A percentile compares a stretch with the other conserved stretches of the same genome.
phyloP scores from a whole-genome alignment of 2,888 invertebrate genomes.

The Eubasilissa splendida region DNA sequence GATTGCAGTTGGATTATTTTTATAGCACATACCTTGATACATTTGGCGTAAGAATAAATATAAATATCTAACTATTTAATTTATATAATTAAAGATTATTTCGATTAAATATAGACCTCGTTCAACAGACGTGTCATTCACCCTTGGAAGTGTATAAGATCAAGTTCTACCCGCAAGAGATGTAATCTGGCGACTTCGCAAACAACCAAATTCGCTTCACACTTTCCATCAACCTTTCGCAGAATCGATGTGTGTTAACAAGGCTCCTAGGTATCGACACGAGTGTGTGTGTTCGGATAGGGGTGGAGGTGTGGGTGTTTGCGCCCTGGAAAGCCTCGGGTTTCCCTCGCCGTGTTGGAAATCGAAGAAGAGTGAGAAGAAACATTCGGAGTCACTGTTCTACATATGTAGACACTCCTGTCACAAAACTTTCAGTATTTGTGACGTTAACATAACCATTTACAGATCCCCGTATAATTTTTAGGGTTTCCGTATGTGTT shows the following conservation, averaged over 20 bases:
- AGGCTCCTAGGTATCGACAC: not conserved
- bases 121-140: no score
- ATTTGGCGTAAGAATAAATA: no score
- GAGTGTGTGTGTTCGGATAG: not conserved
- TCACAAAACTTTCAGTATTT: slow-evolving; percentile 8
- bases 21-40: no score
- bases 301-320: no score
- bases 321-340: not conserved
- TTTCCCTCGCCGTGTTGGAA: slow-evolving; percentile 30
- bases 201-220: slow-evolving; percentile 2
- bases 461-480: slow-evolving; percentile 33
- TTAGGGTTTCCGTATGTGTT: slow-evolving; percentile 27
- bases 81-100: no score
- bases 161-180: not conserved
- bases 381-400: slow-evolving; percentile 7
- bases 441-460: slow-evolving; percentile 29
- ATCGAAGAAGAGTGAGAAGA: slow-evolving; percentile 12
- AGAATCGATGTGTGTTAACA: slow-evolving; percentile 23
- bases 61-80: no score
- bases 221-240: not conserved
- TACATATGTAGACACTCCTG: not conserved
- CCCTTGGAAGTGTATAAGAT: no score
- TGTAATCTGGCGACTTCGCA: not conserved
- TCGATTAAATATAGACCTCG: no score
- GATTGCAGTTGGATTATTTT: no score